Conservation (phyloP, 1,140 invertebrate genomes). For the Conus betulinus region DNA sequence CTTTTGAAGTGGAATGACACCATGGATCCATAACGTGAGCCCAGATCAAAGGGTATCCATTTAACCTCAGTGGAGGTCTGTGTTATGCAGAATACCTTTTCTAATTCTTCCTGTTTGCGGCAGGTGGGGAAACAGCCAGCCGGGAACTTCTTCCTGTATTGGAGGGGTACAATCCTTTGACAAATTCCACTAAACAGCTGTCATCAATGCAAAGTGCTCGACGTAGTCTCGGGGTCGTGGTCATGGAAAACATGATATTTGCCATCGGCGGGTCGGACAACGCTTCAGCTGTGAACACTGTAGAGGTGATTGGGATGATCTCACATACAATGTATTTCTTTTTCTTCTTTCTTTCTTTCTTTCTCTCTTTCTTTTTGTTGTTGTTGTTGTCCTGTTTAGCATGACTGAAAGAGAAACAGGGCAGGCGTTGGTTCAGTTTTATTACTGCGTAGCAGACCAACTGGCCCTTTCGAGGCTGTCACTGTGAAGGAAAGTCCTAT, state of each 20-base stretch:
- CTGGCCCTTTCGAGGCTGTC: no score
- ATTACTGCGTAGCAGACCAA: no score
- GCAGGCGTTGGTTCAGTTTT: no score
- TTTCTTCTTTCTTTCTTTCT: no score
- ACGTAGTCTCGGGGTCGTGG: slow-evolving; percentile 39
- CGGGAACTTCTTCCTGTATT: slow-evolving; percentile 39
- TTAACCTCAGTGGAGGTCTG: not conserved
- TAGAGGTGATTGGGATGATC: not conserved
- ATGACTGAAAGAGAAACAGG: no score
- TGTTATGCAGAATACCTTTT: not conserved
- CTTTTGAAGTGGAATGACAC: no score
- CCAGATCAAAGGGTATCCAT: no score
- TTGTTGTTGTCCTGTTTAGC: no score
- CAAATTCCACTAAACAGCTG: slow-evolving; percentile 28
- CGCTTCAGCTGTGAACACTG: slow-evolving; percentile 14
- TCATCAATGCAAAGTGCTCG: slow-evolving; percentile 36
- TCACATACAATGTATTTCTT: no score
- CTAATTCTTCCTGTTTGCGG: slow-evolving; percentile 4
- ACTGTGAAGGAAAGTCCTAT: no score
- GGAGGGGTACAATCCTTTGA: slow-evolving; percentile 46
- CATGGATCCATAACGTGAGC: no score
- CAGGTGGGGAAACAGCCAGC: slow-evolving; percentile 45
- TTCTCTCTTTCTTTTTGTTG: no score
- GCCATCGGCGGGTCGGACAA: slow-evolving; percentile 46
- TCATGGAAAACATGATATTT: slow-evolving; percentile 45